phyloP scores from a whole-genome alignment of 2,888 invertebrate species.

The Dynastes grantii region DNA sequence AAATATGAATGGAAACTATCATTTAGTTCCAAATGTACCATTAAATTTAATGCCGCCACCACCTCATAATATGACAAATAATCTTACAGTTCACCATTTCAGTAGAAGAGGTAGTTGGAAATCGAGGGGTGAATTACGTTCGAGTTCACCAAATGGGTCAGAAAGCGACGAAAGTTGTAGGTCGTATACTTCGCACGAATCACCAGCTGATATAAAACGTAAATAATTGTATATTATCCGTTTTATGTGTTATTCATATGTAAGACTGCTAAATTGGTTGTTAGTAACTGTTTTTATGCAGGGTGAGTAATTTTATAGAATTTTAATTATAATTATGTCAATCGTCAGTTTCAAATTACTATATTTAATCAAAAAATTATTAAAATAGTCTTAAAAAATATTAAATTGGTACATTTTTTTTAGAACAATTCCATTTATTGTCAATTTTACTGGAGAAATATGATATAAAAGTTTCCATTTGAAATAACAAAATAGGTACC shows the following conservation, averaged over 20 bases:
- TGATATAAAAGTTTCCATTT: no score
- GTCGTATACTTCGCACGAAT: constrained; percentile 45
- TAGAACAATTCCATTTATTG: no score
- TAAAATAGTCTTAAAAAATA: no score
- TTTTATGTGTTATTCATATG: background rate
- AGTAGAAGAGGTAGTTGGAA: constrained; percentile 55
- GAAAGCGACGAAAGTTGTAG: constrained; percentile 54
- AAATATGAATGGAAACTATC: constrained; percentile 46
- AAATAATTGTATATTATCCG: background rate
- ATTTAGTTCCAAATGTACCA: constrained; percentile 54
- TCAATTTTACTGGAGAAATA: no score
- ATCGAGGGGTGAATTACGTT: constrained; percentile 44
- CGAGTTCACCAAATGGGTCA: constrained; percentile 49
- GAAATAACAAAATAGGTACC: no score
- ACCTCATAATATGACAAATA: constrained; percentile 59
- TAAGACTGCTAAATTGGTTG: no score
- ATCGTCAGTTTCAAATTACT: no score
- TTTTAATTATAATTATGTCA: no score
- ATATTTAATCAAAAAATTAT: no score
- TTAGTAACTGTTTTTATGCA: no score
- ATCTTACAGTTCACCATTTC: constrained; percentile 54
- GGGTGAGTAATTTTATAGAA: no score
- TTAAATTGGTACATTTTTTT: no score
- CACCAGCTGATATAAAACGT: constrained; percentile 27
- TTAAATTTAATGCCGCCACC: constrained; percentile 60